Percentiles rank a stretch among this genome's conserved stretches.
phyloP scores from a whole-genome alignment of 2,888 invertebrate genomes.

The Limnephilus rhombicus region DNA sequence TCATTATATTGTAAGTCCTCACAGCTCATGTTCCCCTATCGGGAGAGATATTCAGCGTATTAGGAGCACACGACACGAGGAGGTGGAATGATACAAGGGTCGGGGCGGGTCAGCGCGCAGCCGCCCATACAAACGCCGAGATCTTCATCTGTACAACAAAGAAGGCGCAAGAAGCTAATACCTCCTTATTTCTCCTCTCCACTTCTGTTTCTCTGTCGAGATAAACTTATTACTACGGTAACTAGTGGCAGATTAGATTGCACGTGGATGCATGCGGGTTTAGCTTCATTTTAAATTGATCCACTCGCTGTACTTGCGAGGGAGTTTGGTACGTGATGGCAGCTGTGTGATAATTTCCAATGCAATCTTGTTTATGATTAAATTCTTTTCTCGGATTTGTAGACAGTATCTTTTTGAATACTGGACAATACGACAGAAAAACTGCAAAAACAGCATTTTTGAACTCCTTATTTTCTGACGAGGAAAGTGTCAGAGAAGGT shows the following conservation, averaged over 20 bases:
- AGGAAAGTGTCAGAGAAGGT: neutral
- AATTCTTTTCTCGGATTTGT: neutral
- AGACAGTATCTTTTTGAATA: neutral
- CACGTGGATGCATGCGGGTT: conserved; percentile 5
- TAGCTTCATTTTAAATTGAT: conserved; percentile 39
- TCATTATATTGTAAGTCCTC: conserved; percentile 52
- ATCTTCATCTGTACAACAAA: conserved; percentile 62
- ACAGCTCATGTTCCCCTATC: conserved; percentile 55
- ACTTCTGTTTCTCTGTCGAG: conserved; percentile 58
- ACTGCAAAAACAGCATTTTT: neutral
- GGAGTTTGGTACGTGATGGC: conserved; percentile 16
- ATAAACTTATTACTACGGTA: conserved; percentile 57
- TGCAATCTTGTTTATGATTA: conserved; percentile 2
- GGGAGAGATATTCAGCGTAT: conserved; percentile 55
- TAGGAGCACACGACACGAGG: conserved; percentile 59
- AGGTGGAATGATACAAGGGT: conserved; percentile 52
- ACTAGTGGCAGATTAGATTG: conserved; percentile 56
- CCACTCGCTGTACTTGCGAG: conserved; percentile 16
- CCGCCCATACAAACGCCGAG: conserved; percentile 51
- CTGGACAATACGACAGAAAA: neutral
- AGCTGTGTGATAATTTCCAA: conserved; percentile 7
- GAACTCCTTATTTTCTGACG: neutral
- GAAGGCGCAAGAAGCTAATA: conserved; percentile 59
- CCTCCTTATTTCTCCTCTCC: conserved; percentile 48
- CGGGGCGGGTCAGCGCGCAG: conserved; percentile 55